Conservation (phyloP, 2,888 invertebrate species). For the Lissonota sp. region DNA sequence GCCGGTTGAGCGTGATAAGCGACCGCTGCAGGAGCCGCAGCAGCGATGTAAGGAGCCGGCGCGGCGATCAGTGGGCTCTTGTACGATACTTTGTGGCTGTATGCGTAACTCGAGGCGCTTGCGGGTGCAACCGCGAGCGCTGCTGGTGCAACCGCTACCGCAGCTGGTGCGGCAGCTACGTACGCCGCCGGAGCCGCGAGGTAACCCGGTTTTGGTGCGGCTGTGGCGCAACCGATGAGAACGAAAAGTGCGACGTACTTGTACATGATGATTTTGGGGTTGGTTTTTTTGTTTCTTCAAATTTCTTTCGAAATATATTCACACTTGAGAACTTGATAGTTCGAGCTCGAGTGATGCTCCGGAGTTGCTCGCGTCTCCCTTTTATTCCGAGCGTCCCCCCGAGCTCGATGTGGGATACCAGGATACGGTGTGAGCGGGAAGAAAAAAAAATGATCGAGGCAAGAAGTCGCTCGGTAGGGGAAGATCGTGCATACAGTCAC, state of each 20-base stretch:
- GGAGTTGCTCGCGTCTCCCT: conserved; percentile 62
- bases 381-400: conserved; percentile 71
- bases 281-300: conserved; percentile 21
- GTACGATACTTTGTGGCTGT: conserved; percentile 86
- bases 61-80: conserved; percentile 75
- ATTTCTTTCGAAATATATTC: conserved; percentile 35
- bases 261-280: conserved; percentile 71
- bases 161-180: conserved; percentile 70
- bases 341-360: conserved; percentile 75
- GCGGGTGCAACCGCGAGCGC: conserved; percentile 74
- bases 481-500: conserved; percentile 1
- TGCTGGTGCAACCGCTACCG: conserved; percentile 72
- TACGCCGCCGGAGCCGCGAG: conserved; percentile 79
- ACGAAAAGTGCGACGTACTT: conserved; percentile 75
- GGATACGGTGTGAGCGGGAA: not conserved
- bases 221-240: conserved; percentile 82
- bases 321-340: conserved; percentile 41
- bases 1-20: conserved; percentile 72
- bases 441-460: not conserved
- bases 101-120: conserved; percentile 87
- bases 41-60: conserved; percentile 77
- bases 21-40: conserved; percentile 77
- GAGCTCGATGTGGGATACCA: too few relatives aligned
- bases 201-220: conserved; percentile 78
- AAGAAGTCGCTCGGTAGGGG: conserved; percentile 12